Conservation (phyloP, 2,113 vertebrate species). For the Haemorhous mexicanus region DNA sequence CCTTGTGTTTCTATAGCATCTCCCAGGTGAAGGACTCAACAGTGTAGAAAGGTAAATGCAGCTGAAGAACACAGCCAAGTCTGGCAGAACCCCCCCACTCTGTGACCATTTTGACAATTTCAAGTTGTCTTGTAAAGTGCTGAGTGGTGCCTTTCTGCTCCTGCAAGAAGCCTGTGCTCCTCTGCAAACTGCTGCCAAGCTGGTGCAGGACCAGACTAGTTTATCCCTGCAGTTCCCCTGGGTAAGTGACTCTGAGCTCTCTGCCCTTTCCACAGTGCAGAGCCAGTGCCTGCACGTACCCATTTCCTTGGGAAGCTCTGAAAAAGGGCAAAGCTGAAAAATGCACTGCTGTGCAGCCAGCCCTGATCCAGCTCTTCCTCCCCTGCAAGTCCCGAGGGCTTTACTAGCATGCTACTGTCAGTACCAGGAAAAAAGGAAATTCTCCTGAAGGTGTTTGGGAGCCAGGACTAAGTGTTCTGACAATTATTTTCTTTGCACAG, state of each 20-base stretch:
- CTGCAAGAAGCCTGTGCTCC: background rate
- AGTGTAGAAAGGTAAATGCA: background rate
- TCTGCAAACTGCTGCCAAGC: background rate
- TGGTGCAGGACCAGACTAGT: slow-evolving; percentile 41
- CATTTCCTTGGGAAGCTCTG: background rate
- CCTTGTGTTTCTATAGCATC: background rate
- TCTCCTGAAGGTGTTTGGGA: background rate
- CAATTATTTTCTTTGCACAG: background rate
- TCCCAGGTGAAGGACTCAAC: background rate
- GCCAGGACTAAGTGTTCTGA: background rate
- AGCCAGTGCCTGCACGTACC: background rate
- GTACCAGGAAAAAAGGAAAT: background rate
- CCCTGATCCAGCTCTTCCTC: background rate
- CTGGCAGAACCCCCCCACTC: background rate
- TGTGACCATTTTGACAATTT: background rate
- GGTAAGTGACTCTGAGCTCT: background rate
- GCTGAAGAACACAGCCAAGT: background rate
- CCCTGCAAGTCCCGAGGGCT: background rate
- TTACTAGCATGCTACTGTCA: background rate
- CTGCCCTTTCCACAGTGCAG: background rate
- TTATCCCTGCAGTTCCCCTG: slow-evolving; percentile 9
- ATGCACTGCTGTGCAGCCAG: background rate
- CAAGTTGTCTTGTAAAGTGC: background rate
- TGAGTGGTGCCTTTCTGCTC: background rate
- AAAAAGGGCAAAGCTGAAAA: background rate